Percentiles rank a stretch among this genome's conserved stretches.
These are phyloP conservation scores for Phaonia tiefii DNA, from an alignment of 2,888 invertebrate species.

Conservation along the genomic window DNA sequence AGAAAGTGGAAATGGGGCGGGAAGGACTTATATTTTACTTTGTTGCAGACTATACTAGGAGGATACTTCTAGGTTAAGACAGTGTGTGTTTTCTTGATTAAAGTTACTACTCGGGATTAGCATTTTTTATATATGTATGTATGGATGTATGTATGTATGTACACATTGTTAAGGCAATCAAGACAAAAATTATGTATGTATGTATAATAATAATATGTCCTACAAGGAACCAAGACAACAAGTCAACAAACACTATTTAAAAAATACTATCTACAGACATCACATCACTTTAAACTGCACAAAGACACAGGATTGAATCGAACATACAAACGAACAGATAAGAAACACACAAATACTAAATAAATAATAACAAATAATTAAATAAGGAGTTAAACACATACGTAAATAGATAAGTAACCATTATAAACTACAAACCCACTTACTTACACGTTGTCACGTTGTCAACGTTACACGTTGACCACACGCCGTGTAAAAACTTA, in stretches of 20 bases:
- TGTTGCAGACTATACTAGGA: conserved; percentile 2
- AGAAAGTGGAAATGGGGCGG: conserved; percentile 1
- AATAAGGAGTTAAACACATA: neutral
- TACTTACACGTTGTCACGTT: neutral
- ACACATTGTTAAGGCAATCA: conserved; percentile 14
- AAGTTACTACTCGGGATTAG: no score
- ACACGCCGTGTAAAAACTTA: conserved; percentile 1
- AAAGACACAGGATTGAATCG: neutral
- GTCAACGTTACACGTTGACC: neutral
- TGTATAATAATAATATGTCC: neutral
- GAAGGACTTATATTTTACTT: neutral
- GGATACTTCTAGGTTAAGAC: neutral
- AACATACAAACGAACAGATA: neutral
- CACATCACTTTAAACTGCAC: conserved; percentile 32
- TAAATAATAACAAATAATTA: neutral
- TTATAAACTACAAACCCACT: conserved; percentile 5
- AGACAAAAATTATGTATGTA: neutral
- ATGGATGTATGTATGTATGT: neutral
- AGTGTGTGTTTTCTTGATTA: neutral
- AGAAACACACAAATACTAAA: neutral
- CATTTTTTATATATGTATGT: conserved; percentile 5
- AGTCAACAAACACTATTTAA: conserved; percentile 27
- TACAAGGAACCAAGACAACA: conserved; percentile 22
- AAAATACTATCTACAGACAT: conserved; percentile 29
- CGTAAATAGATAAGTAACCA: conserved; percentile 16